Base-by-base conservation (phyloP, 37 sponge, comb jelly and placozoan species). In the Oopsacas minuta region DNA sequence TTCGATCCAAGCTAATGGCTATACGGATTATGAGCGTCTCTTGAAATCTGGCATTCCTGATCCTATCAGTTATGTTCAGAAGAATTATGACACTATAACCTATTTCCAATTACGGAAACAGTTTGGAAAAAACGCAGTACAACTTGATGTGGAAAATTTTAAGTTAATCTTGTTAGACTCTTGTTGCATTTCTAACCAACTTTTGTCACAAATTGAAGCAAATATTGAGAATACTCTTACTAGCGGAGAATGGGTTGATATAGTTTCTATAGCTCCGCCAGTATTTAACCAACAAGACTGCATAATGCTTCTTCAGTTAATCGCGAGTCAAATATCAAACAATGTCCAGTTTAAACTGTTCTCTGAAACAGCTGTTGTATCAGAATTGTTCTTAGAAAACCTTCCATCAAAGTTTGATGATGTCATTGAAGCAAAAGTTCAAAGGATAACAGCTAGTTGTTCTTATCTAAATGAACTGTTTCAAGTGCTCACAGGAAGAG, bases 1-100 rank as follows among this genome's bases (percentile, higher is more conserved):
- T n/a, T 97, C 92, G 84, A 88, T 93, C 36, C 52, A 38, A n/a
- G 88, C 92, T 39, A 97, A 93, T 83, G 95, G 93, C 22, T 97
- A 93, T 37, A 37, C 84, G 1, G 87, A 85, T 86, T 34, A 85
- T 34, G 75, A 10, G 32, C 20, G 75, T 25, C 22, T 61, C 7
- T 32, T 61, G 5, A 61, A 61, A 12, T 3, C 75, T 20, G 30
- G 75, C 5, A 12, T 61, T 25, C 75, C 75, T 61, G 75, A 61
- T 61, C 75, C 75, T n/a, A 61, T 61, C 30, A 61, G 75, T 61
- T 61, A 25, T 34, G 28, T 61, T 25, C 75, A 61, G 22, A 61
- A 61, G 30, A 61, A 10, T 34, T 61, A 61, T 12, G 22, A 61
- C 28, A 61, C 75, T 61, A 34, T 61, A n/a, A 25, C 75, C 7